Conservation (phyloP, 2,797 vertebrate species). For the Bryconaethiops microstoma region DNA sequence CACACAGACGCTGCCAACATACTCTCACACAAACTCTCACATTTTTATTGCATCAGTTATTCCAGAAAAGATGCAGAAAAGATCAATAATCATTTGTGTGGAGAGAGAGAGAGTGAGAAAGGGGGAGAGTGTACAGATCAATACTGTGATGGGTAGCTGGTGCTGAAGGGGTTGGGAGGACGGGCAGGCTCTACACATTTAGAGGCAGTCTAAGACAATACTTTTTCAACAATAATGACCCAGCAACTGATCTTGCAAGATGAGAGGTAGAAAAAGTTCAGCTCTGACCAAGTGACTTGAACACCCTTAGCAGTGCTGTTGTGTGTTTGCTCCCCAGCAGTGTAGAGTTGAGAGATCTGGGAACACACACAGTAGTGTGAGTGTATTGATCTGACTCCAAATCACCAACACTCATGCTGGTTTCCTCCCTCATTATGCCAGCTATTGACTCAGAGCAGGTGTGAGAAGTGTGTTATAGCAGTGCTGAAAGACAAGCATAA, state of each 20-base stretch:
- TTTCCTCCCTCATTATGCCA: constrained; percentile 15
- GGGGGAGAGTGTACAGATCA: constrained; percentile 50
- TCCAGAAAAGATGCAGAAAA: constrained; percentile 42
- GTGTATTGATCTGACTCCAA: constrained; percentile 55
- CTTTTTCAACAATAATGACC: constrained; percentile 28
- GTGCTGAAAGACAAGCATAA: constrained; percentile 12
- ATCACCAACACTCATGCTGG: constrained; percentile 8
- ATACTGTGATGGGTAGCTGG: constrained; percentile 51
- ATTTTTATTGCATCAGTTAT: constrained; percentile 23
- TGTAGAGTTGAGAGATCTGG: background rate
- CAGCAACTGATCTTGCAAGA: background rate
- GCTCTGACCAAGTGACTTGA: background rate
- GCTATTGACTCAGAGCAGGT: constrained; percentile 17
- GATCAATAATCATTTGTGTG: constrained; percentile 63
- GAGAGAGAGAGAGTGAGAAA: constrained; percentile 22
- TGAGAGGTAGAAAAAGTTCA: constrained; percentile 10
- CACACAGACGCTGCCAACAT: constrained; percentile 13
- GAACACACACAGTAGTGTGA: background rate
- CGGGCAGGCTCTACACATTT: background rate
- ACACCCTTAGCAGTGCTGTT: background rate
- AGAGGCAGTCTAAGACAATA: background rate
- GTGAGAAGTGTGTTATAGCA: constrained; percentile 3
- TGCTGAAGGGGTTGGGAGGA: constrained; percentile 6
- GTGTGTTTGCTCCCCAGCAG: background rate
- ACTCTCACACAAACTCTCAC: constrained; percentile 19